Conservation (phyloP, 2,888 invertebrate species). For the Catocala fraxini region DNA sequence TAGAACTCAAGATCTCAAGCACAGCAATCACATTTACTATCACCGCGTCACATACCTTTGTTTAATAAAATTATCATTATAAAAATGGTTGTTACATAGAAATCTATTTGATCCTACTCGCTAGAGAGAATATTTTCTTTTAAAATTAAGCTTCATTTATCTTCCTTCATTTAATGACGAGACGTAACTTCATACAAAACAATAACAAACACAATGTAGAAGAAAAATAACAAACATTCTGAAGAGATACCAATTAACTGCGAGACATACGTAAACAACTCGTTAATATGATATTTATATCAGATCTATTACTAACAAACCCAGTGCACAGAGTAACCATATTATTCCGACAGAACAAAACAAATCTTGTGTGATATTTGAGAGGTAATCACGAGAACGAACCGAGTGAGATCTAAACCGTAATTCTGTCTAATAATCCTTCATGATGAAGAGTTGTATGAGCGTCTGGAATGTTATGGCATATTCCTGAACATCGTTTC, state of each 20-base stretch:
- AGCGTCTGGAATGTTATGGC: conserved; percentile 67
- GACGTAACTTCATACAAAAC: no score
- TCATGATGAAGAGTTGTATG: conserved; percentile 71
- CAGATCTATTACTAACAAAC: conserved; percentile 10
- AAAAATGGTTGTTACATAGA: no score
- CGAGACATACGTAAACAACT: conserved; percentile 7
- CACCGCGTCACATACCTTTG: no score
- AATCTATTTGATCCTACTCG: no score
- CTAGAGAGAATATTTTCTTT: no score
- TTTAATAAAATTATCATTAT: no score
- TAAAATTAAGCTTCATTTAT: no score
- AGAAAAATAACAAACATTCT: not conserved
- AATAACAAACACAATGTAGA: no score
- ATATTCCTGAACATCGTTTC: conserved; percentile 68
- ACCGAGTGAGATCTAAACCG: conserved; percentile 43
- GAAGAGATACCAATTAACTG: conserved; percentile 3
- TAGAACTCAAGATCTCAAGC: no score
- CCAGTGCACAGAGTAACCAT: conserved; percentile 17
- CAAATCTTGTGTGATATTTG: conserved; percentile 62
- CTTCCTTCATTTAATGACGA: no score
- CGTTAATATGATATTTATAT: not conserved
- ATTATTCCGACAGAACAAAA: conserved; percentile 34
- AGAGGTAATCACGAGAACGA: conserved; percentile 58
- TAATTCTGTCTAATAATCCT: conserved; percentile 65
- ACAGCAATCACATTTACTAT: no score